A percentile compares a stretch with the other conserved stretches of the same genome.
Conservation (phyloP, 2,888 invertebrate species). For the Scelioninae gen. 1 region DNA sequence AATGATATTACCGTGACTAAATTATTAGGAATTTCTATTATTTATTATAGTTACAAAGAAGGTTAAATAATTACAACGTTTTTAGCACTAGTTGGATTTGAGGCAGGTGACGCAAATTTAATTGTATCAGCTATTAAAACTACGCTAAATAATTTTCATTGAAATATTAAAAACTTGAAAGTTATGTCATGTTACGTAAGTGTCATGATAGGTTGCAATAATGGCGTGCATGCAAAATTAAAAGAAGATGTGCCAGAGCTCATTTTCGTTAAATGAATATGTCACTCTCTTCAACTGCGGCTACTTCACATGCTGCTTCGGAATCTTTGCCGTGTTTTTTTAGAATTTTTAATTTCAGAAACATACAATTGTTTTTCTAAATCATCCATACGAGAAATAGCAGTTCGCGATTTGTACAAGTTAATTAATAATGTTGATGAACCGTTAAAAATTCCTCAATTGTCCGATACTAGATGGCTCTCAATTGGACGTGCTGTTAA, state of each 20-base stretch:
- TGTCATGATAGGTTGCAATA: slow-evolving; percentile 53
- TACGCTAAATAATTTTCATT: not conserved
- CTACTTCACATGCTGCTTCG: not conserved
- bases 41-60: slow-evolving; percentile 32
- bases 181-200: slow-evolving; percentile 80
- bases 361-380: slow-evolving; percentile 8
- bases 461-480: slow-evolving; percentile 71
- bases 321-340: not conserved
- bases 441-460: slow-evolving; percentile 22
- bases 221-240: slow-evolving; percentile 76
- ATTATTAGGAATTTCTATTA: slow-evolving; percentile 29
- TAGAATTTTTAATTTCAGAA: not conserved
- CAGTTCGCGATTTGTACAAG: slow-evolving; percentile 58
- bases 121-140: slow-evolving; percentile 29
- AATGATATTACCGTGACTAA: slow-evolving; percentile 66
- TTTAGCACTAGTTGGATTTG: slow-evolving; percentile 74
- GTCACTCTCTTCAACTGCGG: not conserved
- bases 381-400: slow-evolving; percentile 49
- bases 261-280: not conserved
- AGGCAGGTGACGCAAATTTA: slow-evolving; percentile 14
- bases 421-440: slow-evolving; percentile 2
- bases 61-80: slow-evolving; percentile 35
- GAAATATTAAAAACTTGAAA: slow-evolving; percentile 68
- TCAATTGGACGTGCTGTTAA: slow-evolving; percentile 74
- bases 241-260: not conserved